Evolutionary conservation across 2,113 vertebrate genomes (phyloP), one percentile per base, ranked within the genome.

Genomic region (Onychorhynchus coronatus): DNA sequence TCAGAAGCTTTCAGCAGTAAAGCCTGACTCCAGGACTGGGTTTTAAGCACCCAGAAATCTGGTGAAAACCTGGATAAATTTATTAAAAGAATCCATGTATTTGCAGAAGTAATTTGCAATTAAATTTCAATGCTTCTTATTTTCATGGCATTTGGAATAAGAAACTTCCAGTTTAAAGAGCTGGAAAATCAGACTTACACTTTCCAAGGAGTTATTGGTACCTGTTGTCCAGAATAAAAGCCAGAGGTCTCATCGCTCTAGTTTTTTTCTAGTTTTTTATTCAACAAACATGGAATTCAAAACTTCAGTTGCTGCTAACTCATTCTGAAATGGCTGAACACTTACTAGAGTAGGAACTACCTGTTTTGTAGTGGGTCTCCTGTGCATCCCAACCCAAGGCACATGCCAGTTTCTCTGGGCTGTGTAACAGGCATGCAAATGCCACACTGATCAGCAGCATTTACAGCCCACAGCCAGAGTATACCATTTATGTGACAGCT

Each of bases 321-420:
- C 30, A 7, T n/a, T 90, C 31, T 56, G 37, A 24, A 58, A 18
- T 3, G 27, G 39, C 5, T 61, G 58, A 79, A 25, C 47, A 5
- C 35, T 31, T 4, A 16, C 30, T 27, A 23, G 58, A 14, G 25
- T 4, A 77, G 35, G 47, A 82, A 27, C 12, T 28, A 58, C 21
- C 7, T 3, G 0, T 17, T 47, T 9, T 1, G 0, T 41, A 63
- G 35, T 2, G 27, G 35, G 19, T 37, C 33, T 82, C 1, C 9
- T 35, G 9, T 3, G 8, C 71, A 59, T 21, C 53, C 47, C 68
- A 67, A 33, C 16, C 39, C 17, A 11, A 35, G 5, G 41, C 44
- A 47, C 0, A 4, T 23, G 5, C n/a, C 50, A 21, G 3, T 66
- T 59, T 20, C 89, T 41, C 63, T 31, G 31, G 35, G 5, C 47